phyloP scores from a whole-genome alignment of 1,140 invertebrate genomes.

The Drosophila persimilis region DNA sequence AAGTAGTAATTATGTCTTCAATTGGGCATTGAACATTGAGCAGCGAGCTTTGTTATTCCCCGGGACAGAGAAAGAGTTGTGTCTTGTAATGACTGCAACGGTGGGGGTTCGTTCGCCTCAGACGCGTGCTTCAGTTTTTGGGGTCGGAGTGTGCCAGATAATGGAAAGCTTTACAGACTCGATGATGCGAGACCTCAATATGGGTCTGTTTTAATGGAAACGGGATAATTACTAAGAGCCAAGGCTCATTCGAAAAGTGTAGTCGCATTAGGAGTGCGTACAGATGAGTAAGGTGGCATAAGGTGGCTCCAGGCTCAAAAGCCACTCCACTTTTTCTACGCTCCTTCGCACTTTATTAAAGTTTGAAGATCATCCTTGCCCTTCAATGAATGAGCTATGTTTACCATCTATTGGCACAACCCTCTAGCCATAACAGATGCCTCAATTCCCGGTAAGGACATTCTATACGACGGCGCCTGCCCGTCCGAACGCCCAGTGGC shows the following conservation, averaged over 20 bases:
- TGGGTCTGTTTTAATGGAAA: background rate
- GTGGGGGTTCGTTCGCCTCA: background rate
- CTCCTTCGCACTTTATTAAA: too few relatives aligned
- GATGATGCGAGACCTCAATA: slow-evolving; percentile 6
- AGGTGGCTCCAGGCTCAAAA: too few relatives aligned
- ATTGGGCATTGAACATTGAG: slow-evolving; percentile 63
- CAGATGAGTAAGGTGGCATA: too few relatives aligned
- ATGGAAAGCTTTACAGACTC: slow-evolving; percentile 18
- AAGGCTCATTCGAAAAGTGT: too few relatives aligned
- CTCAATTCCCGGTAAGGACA: slow-evolving; percentile 63
- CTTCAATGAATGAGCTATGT: too few relatives aligned
- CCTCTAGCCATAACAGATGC: background rate
- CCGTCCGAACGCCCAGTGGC: slow-evolving; percentile 13
- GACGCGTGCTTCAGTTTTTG: slow-evolving; percentile 39
- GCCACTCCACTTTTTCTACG: too few relatives aligned
- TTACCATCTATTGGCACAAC: too few relatives aligned
- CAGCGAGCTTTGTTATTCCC: slow-evolving; percentile 40
- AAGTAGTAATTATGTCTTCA: slow-evolving; percentile 80
- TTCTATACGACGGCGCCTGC: slow-evolving; percentile 71
- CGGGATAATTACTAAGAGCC: background rate
- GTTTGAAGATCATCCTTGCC: too few relatives aligned
- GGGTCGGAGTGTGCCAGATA: slow-evolving; percentile 8
- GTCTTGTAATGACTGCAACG: slow-evolving; percentile 3
- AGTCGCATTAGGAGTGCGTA: too few relatives aligned
- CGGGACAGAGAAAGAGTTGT: slow-evolving; percentile 21